These are phyloP conservation scores for Pipistrellus kuhlii DNA, from an alignment of 2,797 vertebrate species.

Conservation along the genomic window DNA sequence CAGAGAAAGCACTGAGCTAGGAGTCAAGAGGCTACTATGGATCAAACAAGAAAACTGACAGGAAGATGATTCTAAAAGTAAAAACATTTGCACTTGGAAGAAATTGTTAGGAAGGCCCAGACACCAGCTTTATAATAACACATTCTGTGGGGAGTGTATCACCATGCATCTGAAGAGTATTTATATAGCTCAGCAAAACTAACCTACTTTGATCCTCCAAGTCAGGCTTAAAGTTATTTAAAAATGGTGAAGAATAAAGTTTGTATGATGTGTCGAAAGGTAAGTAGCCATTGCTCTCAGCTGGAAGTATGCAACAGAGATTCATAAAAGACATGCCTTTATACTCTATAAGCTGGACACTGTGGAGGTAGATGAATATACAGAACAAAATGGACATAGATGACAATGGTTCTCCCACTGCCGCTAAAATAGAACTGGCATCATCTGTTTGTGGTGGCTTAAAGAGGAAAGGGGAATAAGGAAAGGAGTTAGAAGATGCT, in stretches of 20 bases:
- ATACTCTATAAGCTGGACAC: not conserved
- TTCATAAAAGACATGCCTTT: not conserved
- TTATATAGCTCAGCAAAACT: constrained; percentile 48
- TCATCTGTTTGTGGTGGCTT: not conserved
- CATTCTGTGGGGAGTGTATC: not conserved
- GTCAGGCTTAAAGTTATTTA: constrained; percentile 44
- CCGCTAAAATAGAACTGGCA: not conserved
- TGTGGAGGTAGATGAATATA: not conserved
- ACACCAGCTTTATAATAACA: not conserved
- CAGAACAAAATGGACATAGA: not conserved
- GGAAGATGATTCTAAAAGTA: constrained; percentile 54
- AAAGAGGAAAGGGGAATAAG: not conserved
- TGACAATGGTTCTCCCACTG: not conserved
- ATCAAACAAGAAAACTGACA: constrained; percentile 15
- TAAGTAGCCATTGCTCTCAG: not conserved
- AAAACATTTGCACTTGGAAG: constrained; percentile 21
- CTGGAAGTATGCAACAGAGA: constrained; percentile 18
- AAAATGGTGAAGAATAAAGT: constrained; percentile 51
- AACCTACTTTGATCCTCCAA: constrained; percentile 38
- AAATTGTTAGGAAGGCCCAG: not conserved
- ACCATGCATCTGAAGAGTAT: constrained; percentile 10
- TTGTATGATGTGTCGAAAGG: not conserved
- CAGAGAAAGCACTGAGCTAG: not conserved
- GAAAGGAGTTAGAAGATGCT: not conserved
- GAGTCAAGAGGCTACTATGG: not conserved